Evolutionary conservation across 2,797 vertebrate genomes (phyloP).

Genomic region (Gambusia yucatana): DNA sequence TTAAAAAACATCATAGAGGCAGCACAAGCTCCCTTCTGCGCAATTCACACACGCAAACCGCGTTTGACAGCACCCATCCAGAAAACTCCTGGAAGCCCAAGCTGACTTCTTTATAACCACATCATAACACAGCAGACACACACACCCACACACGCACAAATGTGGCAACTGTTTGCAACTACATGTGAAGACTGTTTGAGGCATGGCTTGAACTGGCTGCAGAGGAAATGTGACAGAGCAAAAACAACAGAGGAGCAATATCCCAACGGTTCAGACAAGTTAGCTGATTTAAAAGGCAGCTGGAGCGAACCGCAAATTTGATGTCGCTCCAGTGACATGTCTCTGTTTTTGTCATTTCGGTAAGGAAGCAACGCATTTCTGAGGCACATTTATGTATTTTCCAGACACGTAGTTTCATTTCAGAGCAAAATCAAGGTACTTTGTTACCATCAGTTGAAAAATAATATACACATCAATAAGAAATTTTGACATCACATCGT

Average conservation of each 20-base stretch:
- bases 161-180: conserved; percentile 42
- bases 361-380: not conserved
- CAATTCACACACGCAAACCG: conserved; percentile 48
- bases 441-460: no score
- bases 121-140: conserved; percentile 14
- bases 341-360: not conserved
- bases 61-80: conserved; percentile 60
- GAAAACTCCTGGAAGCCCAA: conserved; percentile 42
- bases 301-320: not conserved
- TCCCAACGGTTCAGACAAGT: not conserved
- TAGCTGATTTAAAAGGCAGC: conserved; percentile 2
- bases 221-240: conserved; percentile 5
- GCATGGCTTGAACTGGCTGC: conserved; percentile 47
- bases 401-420: no score
- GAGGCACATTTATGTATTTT: not conserved
- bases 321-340: not conserved
- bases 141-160: not conserved
- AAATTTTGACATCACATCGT: no score
- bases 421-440: no score
- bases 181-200: conserved; percentile 45
- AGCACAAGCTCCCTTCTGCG: not conserved
- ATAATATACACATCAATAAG: no score
- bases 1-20: conserved; percentile 39
- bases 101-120: conserved; percentile 58
- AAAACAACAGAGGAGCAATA: conserved; percentile 19